Percentiles rank a stretch among this genome's conserved stretches.
These are phyloP conservation scores for Cyphomyrus plagiostoma DNA, from an alignment of 2,113 vertebrate genomes.

Conservation along the genomic window DNA sequence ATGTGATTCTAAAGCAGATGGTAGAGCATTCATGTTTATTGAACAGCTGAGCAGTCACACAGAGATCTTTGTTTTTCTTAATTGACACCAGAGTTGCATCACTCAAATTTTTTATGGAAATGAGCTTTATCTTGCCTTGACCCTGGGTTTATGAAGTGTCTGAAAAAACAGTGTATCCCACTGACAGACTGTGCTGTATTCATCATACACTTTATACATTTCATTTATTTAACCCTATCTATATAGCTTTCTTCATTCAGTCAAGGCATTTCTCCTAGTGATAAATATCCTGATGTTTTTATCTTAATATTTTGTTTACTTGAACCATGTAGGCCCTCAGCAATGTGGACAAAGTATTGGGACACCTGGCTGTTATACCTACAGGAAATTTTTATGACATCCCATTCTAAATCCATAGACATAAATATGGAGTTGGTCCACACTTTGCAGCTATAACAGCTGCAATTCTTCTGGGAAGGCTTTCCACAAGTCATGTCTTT, in stretches of 20 bases:
- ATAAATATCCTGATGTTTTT: neutral
- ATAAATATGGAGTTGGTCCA: no score
- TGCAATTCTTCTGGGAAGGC: no score
- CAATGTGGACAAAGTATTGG: no score
- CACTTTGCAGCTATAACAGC: no score
- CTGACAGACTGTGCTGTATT: neutral
- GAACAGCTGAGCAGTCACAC: conserved; percentile 55
- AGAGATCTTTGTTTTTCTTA: conserved; percentile 29
- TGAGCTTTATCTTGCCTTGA: neutral
- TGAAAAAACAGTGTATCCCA: neutral
- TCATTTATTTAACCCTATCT: neutral
- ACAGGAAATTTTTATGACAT: no score
- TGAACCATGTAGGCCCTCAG: no score
- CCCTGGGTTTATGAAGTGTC: neutral
- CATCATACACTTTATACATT: neutral
- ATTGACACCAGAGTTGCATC: conserved; percentile 32
- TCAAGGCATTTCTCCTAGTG: neutral
- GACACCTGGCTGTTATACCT: no score
- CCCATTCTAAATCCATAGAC: no score
- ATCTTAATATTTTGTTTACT: no score
- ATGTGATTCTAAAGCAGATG: conserved; percentile 53
- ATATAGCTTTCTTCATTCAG: neutral
- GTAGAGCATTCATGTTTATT: conserved; percentile 58
- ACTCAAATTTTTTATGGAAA: neutral
- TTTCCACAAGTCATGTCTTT: no score